phyloP scores from a whole-genome alignment of 2,888 invertebrate species.

The Stictocephala bisonia region DNA sequence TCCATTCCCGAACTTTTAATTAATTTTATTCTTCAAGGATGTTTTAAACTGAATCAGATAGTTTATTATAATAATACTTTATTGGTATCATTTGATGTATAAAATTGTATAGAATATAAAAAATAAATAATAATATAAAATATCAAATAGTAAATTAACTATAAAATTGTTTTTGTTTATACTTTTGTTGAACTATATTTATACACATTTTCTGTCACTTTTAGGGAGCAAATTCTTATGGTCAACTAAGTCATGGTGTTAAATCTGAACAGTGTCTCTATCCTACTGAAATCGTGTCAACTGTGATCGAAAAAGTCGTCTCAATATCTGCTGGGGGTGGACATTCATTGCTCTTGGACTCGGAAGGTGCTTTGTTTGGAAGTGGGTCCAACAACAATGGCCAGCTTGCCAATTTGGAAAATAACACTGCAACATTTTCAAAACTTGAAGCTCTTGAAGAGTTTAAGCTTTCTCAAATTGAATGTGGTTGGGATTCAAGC shows the following conservation, averaged over 20 bases:
- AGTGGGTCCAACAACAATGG: constrained; percentile 85
- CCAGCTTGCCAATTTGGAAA: constrained; percentile 72
- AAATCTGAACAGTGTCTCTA: constrained; percentile 73
- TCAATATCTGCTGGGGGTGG: constrained; percentile 81
- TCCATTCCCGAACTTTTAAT: too few relatives aligned
- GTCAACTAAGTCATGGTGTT: constrained; percentile 78
- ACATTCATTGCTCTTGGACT: constrained; percentile 77
- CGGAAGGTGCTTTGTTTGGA: constrained; percentile 75
- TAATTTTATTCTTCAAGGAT: too few relatives aligned
- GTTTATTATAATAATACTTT: too few relatives aligned
- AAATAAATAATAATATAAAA: too few relatives aligned
- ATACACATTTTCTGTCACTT: too few relatives aligned
- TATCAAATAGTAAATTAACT: too few relatives aligned
- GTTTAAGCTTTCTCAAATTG: constrained; percentile 71
- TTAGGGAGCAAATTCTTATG: constrained; percentile 87
- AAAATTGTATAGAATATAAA: too few relatives aligned
- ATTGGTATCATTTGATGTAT: too few relatives aligned
- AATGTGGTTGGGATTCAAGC: constrained; percentile 87
- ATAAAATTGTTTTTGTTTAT: too few relatives aligned
- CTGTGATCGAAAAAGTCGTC: constrained; percentile 65
- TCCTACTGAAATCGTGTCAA: constrained; percentile 67
- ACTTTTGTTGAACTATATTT: too few relatives aligned
- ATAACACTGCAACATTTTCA: constrained; percentile 62
- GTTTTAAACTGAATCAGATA: too few relatives aligned
- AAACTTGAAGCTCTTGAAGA: constrained; percentile 60